Base-by-base conservation (phyloP, 2,113 vertebrate genomes). In the Cyanocitta stelleri region DNA sequence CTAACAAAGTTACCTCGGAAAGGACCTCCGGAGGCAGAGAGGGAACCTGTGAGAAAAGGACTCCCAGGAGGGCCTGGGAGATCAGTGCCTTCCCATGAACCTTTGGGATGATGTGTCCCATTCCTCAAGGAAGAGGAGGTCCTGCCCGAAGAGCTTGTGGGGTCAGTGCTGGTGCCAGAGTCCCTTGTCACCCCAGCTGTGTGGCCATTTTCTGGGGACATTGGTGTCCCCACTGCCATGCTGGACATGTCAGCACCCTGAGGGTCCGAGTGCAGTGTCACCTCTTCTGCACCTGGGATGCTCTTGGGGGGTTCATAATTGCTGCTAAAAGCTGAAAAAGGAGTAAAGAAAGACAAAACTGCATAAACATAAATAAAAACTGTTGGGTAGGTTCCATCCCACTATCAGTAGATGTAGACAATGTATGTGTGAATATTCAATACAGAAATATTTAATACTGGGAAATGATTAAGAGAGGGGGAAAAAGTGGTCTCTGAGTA, bases 181-280 rank as follows among this genome's bases (percentile, higher is more conserved):
- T 13, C 32, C 18, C 26, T 21, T 68, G 75, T 75, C 71, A 83
- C 26, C 23, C 11, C 9, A 3, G 32, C 21, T 63, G 52, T 51
- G 43, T 4, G 48, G 52, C 26, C 3, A 1, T 68, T 32, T 33
- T 7, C 2, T 5, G 52, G 32, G n/a, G 83, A 77, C 18, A 13
- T 54, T 0, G 0, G 12, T 64, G 62, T 5, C 27, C 56, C 69
- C 3, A 1, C 35, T 54, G 80, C 20, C 35, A 12, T 0, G 0
- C 56, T 64, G 56, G 84, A 19, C 8, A 13, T 0, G 13, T 48
- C 87, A 67, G 55, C 43, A 59, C 3, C 3, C 1, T 0, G 59
- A 13, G 58, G 1, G 1, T n/a, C 64, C 0, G 3, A 87, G 73
- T 0, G 30, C 69, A 49, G 32, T 0, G 0, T 68, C 0, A 0